Base-by-base conservation (phyloP, 53 echinoderm and acorn worm genomes). In the Echinarachnius parma region DNA sequence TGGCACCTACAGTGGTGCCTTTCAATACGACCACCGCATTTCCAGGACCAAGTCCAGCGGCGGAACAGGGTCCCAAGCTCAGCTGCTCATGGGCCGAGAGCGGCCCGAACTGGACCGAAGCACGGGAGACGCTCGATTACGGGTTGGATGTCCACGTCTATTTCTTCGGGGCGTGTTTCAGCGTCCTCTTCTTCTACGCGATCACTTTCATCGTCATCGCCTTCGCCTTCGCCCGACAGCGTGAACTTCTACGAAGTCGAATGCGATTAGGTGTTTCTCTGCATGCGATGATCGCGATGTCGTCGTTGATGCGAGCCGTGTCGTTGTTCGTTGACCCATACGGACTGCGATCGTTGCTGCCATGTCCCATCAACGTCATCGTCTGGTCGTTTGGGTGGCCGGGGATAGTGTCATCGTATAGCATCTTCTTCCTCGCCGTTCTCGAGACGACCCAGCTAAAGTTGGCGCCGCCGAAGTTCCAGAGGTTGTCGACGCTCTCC, bases 341-440 rank as follows among this genome's bases (percentile, higher is more conserved):
- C 44, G 84, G 89, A 8, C 62, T 79, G 16, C 61, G 77, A 18
- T 58, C 60, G 15, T 27, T 69, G 9, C 55, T 89, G 15, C 89
- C 84, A 0, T 81, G 81, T 47, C 84, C 84, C 4, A 45, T 84
- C 5, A 80, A 80, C 36, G 80, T 80, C 15, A 71, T 89, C 65
- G 30, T 89, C 54, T 89, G 89, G 89, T 89, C 89, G 19, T 58
- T 75, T 20, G 89, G 89, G 9, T 89, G 84, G 81, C 89, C 89
- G 37, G 69, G 76, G 25, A 64, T 89, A 23, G 62, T 75, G 1
- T 76, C 84, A 15, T 80, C 89, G 5, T 57, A 85, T 53, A 88
- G 80, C 34, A 80, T 88, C 9, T 76, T 88, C 31, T 74, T 88
- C 34, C 50, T 88, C 31, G 84, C 60, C 5, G 79, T 84, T 19